Percentiles rank a stretch among this genome's conserved stretches.
Evolutionary conservation across 2,113 vertebrate genomes (phyloP).

Genomic region (Indri indri): DNA sequence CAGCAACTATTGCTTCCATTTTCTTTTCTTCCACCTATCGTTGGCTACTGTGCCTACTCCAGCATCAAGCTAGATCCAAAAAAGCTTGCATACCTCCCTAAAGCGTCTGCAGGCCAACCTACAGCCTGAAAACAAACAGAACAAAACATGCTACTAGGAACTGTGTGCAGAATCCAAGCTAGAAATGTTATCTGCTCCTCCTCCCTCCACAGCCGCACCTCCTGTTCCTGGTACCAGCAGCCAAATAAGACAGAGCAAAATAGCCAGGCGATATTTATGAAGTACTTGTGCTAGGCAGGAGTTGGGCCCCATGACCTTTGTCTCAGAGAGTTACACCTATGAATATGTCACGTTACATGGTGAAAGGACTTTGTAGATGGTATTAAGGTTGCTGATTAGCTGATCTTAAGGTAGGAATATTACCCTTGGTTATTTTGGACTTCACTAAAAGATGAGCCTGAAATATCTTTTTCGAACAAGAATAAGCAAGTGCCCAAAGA

Average conservation of each 20-base stretch:
- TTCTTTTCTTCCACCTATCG: not conserved
- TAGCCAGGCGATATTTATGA: not conserved
- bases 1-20: not conserved
- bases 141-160: not conserved
- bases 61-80: not conserved
- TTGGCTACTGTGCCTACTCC: not conserved
- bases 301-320: not conserved
- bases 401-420: not conserved
- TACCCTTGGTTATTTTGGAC: not conserved
- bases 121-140: not conserved
- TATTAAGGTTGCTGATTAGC: not conserved
- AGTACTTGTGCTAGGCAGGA: not conserved
- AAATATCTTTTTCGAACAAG: not conserved
- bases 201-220: not conserved
- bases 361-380: not conserved
- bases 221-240: not conserved
- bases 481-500: not conserved
- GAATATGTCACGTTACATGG: not conserved
- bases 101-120: not conserved
- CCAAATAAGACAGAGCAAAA: not conserved
- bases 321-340: not conserved
- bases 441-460: not conserved
- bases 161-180: not conserved
- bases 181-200: not conserved
- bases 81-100: not conserved